Evolutionary conservation across 2,113 vertebrate genomes (phyloP).

Genomic region (Pachycephala philippinensis): DNA sequence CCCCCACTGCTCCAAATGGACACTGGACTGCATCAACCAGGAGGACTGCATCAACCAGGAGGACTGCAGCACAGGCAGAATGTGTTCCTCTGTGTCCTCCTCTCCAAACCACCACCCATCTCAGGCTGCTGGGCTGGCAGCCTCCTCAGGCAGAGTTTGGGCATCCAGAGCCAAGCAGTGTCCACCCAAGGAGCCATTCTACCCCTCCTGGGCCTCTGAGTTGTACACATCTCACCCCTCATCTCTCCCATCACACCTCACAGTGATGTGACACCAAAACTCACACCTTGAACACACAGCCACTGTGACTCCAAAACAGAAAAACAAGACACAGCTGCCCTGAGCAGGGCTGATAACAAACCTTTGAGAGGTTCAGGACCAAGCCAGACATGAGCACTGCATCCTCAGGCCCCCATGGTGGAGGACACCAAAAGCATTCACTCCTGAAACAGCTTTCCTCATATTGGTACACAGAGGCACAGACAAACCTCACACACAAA

Average conservation of each 20-base stretch:
- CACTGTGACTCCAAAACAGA: neutral
- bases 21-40: neutral
- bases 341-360: neutral
- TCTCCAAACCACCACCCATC: neutral
- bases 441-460: neutral
- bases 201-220: neutral
- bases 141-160: neutral
- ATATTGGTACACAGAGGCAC: neutral
- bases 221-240: neutral
- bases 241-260: neutral
- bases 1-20: neutral
- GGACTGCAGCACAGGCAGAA: neutral
- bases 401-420: neutral
- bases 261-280: neutral
- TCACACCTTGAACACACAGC: neutral
- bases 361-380: neutral
- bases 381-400: neutral
- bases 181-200: neutral
- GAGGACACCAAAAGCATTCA: neutral
- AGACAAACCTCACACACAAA: neutral
- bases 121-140: neutral
- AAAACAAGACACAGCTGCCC: neutral
- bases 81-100: fast-evolving
- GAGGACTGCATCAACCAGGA: too few species aligned
- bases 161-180: neutral